Base-by-base conservation (phyloP, 2,113 vertebrate species). In the Toxostoma redivivum region DNA sequence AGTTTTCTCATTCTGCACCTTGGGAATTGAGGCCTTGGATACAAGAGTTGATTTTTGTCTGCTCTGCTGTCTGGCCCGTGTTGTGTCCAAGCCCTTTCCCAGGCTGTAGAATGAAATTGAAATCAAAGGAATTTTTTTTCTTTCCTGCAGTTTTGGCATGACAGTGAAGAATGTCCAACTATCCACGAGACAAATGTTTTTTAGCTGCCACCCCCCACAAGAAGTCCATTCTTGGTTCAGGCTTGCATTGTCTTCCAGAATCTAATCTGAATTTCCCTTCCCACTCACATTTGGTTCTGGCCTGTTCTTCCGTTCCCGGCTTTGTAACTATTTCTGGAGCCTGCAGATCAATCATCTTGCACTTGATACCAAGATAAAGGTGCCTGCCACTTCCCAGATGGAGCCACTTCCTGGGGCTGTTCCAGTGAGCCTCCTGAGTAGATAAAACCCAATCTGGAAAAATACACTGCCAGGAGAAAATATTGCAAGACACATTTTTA, bases 251-350 rank as follows among this genome's bases (percentile, higher is more conserved):
- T 95, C 81, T 69, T 88, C 62, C 79, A 91, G 82, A 95, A 93
- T 94, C 94, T 96, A 97, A 97, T 95, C 96, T 89, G 92, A 81
- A 86, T 95, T 95, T 92, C 84, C 86, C 91, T 95, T 95, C 81
- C 95, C 67, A 82, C 71, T 95, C 67, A 3, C 35, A 58, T 82
- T 91, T 82, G 87, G 33, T 61, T 58, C 78, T 93, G 81, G 73
- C 40, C 69, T 42, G 42, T 79, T 80, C 58, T 96, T 96, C 96
- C 85, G 90, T 95, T 95, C 91, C 94, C 8, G 79, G 87, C 78
- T 86, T 58, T 94, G 95, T 76, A 62, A 35, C 95, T 97, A 95
- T 95, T 95, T 62, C 81, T 93, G 94, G 92, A 82, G 54, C 50
- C 66, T 24, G 6, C 70, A 94, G 94, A 92, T 97, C 94, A 90